phyloP scores from a whole-genome alignment of 1,140 invertebrate genomes.

The Tribolium madens region DNA sequence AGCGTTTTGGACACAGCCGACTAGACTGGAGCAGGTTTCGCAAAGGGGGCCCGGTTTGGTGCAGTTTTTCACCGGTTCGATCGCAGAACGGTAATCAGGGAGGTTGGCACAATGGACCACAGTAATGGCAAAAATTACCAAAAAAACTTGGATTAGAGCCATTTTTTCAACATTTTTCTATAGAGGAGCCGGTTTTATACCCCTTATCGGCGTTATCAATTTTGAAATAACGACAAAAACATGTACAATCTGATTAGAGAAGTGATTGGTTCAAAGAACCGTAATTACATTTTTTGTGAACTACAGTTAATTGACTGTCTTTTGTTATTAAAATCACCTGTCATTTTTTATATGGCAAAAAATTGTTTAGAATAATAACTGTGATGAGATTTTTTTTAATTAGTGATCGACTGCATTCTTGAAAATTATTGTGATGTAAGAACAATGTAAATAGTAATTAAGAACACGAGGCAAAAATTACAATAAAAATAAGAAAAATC shows the following conservation, averaged over 20 bases:
- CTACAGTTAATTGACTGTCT: background rate
- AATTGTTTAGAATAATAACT: background rate
- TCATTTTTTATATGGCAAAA: background rate
- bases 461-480: background rate
- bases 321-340: background rate
- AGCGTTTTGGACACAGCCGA: background rate
- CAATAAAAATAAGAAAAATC: background rate
- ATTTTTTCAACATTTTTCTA: too few species aligned
- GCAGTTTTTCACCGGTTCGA: background rate
- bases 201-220: background rate
- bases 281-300: background rate
- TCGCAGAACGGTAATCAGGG: too few species aligned
- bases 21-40: slow-evolving; percentile 3
- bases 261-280: background rate
- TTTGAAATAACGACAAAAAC: too few species aligned
- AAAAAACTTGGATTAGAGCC: too few species aligned
- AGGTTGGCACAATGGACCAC: background rate
- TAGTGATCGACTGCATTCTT: background rate
- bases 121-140: background rate
- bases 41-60: slow-evolving; percentile 13
- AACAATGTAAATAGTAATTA: background rate
- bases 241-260: background rate
- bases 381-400: background rate
- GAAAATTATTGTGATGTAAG: background rate
- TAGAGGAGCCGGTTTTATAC: background rate